phyloP scores from a whole-genome alignment of 23 tunicate genomes.

The Botrylloides violaceus region DNA sequence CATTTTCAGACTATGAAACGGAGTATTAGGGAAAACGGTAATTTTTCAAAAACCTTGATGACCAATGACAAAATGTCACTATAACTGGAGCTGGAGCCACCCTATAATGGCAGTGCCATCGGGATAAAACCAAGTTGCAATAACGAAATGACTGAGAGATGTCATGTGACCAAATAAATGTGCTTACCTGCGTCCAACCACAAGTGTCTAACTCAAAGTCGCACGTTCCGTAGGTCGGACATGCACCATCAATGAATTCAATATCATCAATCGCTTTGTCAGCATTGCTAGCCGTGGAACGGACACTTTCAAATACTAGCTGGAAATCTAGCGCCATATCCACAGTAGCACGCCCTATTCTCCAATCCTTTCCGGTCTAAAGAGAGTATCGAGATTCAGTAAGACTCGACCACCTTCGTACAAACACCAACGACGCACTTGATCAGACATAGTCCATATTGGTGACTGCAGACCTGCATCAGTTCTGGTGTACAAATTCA shows the following conservation, averaged over 20 bases:
- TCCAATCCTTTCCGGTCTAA: slow-evolving; percentile 58
- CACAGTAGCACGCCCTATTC: slow-evolving; percentile 37
- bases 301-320: slow-evolving; percentile 70
- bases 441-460: slow-evolving; percentile 51
- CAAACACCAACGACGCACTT: slow-evolving; percentile 13
- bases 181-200: slow-evolving; percentile 57
- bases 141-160: too few relatives aligned
- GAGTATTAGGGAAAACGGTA: too few relatives aligned
- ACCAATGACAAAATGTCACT: too few relatives aligned
- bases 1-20: too few relatives aligned
- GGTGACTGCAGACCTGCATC: slow-evolving; percentile 31
- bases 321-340: slow-evolving; percentile 41
- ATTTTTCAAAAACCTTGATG: too few relatives aligned
- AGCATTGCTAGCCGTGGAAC: slow-evolving; percentile 36
- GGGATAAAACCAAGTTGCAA: too few relatives aligned
- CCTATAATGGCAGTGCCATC: too few relatives aligned
- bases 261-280: slow-evolving; percentile 88
- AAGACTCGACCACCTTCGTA: background rate
- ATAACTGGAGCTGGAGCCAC: too few relatives aligned
- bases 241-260: slow-evolving; percentile 32
- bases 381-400: background rate
- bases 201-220: slow-evolving; percentile 70
- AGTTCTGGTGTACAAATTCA: slow-evolving; percentile 73
- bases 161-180: background rate
- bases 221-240: slow-evolving; percentile 42